These are phyloP conservation scores for Dorcus parallelipipedus DNA, from an alignment of 2,888 invertebrate genomes.

Conservation along the genomic window DNA sequence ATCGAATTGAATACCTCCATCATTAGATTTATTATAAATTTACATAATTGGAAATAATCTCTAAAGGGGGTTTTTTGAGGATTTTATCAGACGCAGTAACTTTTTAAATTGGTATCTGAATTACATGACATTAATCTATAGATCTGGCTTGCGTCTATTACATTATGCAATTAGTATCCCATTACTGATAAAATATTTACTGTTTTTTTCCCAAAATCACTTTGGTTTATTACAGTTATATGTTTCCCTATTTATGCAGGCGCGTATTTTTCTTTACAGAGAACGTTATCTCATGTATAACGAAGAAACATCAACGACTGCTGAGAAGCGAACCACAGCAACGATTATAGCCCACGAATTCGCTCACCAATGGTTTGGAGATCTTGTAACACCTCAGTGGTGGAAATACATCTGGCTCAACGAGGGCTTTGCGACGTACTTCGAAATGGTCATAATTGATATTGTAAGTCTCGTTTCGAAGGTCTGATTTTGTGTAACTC, in stretches of 20 bases:
- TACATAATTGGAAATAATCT: too few species aligned
- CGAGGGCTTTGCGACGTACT: slow-evolving; percentile 56
- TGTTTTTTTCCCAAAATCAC: too few species aligned
- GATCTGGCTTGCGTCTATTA: too few species aligned
- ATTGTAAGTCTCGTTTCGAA: slow-evolving; percentile 6
- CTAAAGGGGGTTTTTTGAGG: too few species aligned
- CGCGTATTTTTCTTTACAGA: neutral
- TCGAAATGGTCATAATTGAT: slow-evolving; percentile 48
- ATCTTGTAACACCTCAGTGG: slow-evolving; percentile 45
- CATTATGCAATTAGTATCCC: too few species aligned
- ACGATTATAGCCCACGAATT: slow-evolving; percentile 53
- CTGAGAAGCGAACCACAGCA: slow-evolving; percentile 32
- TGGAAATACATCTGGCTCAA: slow-evolving; percentile 49
- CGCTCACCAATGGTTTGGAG: slow-evolving; percentile 56
- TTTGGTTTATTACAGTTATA: too few species aligned
- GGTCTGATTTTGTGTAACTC: neutral
- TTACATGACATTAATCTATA: too few species aligned
- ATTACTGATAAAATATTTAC: too few species aligned
- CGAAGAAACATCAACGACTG: neutral
- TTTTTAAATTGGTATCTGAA: too few species aligned
- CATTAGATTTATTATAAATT: too few species aligned
- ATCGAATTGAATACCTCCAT: too few species aligned
- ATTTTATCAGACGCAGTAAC: too few species aligned
- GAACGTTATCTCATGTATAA: slow-evolving; percentile 16
- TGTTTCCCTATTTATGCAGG: neutral